phyloP scores from a whole-genome alignment of 92 coral and sea anemone genomes.

The Muricea muricata region DNA sequence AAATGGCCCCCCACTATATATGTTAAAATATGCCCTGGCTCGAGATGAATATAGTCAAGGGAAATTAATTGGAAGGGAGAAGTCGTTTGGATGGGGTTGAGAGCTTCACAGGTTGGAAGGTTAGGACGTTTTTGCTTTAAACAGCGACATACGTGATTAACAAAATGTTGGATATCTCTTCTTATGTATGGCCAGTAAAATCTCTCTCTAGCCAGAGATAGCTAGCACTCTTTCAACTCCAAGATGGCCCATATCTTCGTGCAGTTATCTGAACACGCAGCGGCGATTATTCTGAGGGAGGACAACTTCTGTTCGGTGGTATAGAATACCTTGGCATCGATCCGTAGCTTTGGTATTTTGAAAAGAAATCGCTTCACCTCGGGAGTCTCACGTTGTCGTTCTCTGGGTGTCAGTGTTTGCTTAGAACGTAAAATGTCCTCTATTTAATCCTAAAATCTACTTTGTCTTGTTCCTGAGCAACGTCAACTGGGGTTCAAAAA shows the following conservation, averaged over 20 bases:
- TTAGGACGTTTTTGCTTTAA: background rate
- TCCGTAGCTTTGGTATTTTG: background rate
- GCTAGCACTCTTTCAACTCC: constrained; percentile 2
- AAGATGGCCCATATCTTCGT: constrained; percentile 25
- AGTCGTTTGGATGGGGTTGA: background rate
- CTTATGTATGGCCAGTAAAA: constrained; percentile 23
- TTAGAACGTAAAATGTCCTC: background rate
- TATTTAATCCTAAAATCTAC: background rate
- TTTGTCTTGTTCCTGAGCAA: background rate
- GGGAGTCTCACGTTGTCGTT: constrained; percentile 16
- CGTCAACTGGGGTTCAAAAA: background rate
- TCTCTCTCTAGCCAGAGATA: background rate
- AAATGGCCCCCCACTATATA: too few relatives aligned
- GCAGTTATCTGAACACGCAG: background rate
- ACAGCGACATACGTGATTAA: background rate
- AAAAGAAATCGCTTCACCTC: background rate
- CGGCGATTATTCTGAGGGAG: background rate
- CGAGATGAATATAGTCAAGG: background rate
- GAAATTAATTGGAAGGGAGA: background rate
- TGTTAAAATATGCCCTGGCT: too few relatives aligned
- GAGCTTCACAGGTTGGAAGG: background rate
- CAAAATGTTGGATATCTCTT: background rate
- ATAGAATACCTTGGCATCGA: background rate
- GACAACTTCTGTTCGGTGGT: background rate
- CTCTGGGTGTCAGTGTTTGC: background rate